Evolutionary conservation across 53 echinoderm and acorn worm genomes (phyloP).

Genomic region (Luidia sarsii): DNA sequence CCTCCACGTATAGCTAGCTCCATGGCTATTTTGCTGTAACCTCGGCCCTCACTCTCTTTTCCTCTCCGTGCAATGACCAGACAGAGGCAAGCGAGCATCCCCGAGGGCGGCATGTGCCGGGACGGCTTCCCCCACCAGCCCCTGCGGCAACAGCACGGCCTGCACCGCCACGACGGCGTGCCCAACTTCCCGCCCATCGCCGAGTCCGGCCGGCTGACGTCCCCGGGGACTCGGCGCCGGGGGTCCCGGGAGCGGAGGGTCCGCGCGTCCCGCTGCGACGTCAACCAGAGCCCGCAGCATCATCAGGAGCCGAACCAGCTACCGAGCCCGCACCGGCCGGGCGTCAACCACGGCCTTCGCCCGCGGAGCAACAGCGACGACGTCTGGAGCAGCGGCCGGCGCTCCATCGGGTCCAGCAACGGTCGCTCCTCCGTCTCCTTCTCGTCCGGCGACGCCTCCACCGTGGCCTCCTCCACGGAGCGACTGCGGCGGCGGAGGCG

Average conservation of each 20-base stretch:
- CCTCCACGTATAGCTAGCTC: too few species aligned
- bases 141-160: background rate
- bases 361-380: constrained; percentile 35
- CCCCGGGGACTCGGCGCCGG: background rate
- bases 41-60: background rate
- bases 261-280: constrained; percentile 11
- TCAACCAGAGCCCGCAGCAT: too few species aligned
- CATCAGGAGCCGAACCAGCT: too few species aligned
- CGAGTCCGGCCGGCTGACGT: constrained; percentile 7
- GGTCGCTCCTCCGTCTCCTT: constrained; percentile 31
- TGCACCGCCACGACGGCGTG: background rate
- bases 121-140: too few species aligned
- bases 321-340: constrained; percentile 22
- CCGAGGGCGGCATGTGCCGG: background rate
- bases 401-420: constrained; percentile 42
- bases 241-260: background rate
- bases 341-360: background rate
- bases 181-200: constrained; percentile 32
- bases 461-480: constrained; percentile 36
- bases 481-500: constrained; percentile 4
- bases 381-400: constrained; percentile 27
- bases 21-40: background rate
- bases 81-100: background rate
- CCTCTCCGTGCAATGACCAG: background rate
- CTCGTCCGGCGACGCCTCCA: constrained; percentile 32